These are phyloP conservation scores for Platynereis dumerilii DNA, from an alignment of 2,888 invertebrate species.

Conservation along the genomic window DNA sequence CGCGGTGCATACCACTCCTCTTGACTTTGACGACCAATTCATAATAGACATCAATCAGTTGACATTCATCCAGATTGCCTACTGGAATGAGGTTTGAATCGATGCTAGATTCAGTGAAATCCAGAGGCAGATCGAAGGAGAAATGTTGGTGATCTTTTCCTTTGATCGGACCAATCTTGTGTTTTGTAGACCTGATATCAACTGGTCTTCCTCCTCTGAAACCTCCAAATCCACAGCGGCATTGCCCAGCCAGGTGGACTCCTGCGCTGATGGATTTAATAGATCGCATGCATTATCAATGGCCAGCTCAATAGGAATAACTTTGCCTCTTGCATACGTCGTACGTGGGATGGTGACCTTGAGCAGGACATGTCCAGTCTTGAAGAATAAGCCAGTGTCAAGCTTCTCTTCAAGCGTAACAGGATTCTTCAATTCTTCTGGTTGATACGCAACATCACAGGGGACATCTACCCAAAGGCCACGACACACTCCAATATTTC, in stretches of 20 bases:
- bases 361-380: background rate
- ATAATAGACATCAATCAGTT: slow-evolving; percentile 16
- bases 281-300: slow-evolving; percentile 11
- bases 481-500: slow-evolving; percentile 1
- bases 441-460: slow-evolving; percentile 2
- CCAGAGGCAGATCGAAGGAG: slow-evolving; percentile 4
- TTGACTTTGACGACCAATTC: slow-evolving; percentile 12
- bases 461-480: slow-evolving; percentile 4
- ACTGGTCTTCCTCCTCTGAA: background rate
- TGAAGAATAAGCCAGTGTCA: slow-evolving; percentile 8
- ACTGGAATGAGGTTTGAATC: slow-evolving; percentile 20
- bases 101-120: slow-evolving; percentile 5
- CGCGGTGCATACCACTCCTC: slow-evolving; percentile 9
- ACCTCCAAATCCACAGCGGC: background rate
- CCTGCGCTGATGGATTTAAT: slow-evolving; percentile 6
- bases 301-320: background rate
- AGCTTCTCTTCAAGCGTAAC: background rate
- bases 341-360: background rate
- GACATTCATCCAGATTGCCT: slow-evolving; percentile 20
- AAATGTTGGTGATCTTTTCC: background rate
- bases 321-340: background rate
- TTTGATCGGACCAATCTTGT: slow-evolving; percentile 1
- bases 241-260: background rate
- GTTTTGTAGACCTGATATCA: background rate
- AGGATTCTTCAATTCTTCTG: background rate